phyloP scores from a whole-genome alignment of 2,888 invertebrate genomes.

The Anaspis maculata region DNA sequence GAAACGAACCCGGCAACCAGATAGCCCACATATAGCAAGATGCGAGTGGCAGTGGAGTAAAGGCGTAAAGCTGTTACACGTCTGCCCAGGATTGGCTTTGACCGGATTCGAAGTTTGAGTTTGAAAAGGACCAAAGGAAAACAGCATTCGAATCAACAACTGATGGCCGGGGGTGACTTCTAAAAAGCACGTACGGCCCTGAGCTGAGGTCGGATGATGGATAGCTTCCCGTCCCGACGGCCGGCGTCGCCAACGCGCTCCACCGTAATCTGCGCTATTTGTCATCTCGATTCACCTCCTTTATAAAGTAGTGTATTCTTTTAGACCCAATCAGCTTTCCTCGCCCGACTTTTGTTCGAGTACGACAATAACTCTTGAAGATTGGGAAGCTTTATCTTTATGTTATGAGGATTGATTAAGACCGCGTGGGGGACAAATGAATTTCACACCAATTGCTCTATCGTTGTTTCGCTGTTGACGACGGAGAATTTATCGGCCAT shows the following conservation, averaged over 20 bases:
- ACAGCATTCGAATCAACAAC: neutral
- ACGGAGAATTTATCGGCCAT: slow-evolving; percentile 35
- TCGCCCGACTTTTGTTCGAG: slow-evolving; percentile 38
- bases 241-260: slow-evolving; percentile 35
- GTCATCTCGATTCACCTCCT: slow-evolving; percentile 41
- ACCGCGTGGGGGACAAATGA: slow-evolving; percentile 38
- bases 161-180: neutral
- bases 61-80: too few relatives aligned
- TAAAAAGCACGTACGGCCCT: too few relatives aligned
- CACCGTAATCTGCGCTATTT: slow-evolving; percentile 39
- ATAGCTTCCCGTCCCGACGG: slow-evolving; percentile 38
- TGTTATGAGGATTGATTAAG: slow-evolving; percentile 42
- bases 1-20: too few relatives aligned
- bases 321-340: slow-evolving; percentile 39
- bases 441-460: slow-evolving; percentile 41
- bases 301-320: slow-evolving; percentile 40
- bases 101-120: neutral
- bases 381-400: slow-evolving; percentile 39
- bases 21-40: too few relatives aligned
- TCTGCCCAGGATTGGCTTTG: slow-evolving; percentile 1
- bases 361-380: slow-evolving; percentile 36
- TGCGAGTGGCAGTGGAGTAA: too few relatives aligned
- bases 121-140: neutral
- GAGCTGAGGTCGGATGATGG: slow-evolving; percentile 34
- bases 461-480: slow-evolving; percentile 37